A percentile compares a stretch with the other conserved stretches of the same genome.
phyloP scores from a whole-genome alignment of 2,888 invertebrate genomes.

The Ypsolopha sequella region DNA sequence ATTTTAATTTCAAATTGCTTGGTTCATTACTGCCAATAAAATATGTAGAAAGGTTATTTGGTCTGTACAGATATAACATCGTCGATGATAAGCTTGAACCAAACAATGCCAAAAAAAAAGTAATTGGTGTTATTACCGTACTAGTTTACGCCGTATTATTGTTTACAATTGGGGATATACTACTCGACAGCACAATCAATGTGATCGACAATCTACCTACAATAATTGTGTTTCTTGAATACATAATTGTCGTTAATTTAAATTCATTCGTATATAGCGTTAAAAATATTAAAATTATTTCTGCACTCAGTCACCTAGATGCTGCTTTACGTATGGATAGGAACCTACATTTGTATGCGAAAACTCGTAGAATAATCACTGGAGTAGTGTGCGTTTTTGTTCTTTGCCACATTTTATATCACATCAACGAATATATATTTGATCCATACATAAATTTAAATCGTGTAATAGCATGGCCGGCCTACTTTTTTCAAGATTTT shows the following conservation, averaged over 20 bases:
- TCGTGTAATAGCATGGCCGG: background rate
- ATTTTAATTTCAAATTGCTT: background rate
- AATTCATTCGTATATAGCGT: constrained; percentile 2
- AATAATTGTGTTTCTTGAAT: constrained; percentile 2
- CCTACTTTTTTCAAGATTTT: constrained; percentile 5
- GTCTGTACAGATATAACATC: constrained; percentile 9
- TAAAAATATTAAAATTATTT: constrained; percentile 5
- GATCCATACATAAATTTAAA: too few species aligned
- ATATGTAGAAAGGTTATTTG: constrained; percentile 5
- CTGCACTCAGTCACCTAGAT: constrained; percentile 4
- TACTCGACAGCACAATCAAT: background rate
- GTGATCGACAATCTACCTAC: constrained; percentile 2
- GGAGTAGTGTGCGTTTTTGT: background rate
- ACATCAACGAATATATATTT: background rate
- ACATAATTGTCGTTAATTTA: constrained; percentile 1
- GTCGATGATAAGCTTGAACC: background rate
- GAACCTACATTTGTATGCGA: constrained; percentile 1
- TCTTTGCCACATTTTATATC: background rate
- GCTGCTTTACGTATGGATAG: background rate
- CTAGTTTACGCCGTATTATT: background rate
- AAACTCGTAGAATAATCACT: background rate
- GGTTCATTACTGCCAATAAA: constrained; percentile 2
- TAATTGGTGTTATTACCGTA: background rate
- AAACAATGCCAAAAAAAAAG: constrained; percentile 4
- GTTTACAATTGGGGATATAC: background rate